Percentiles rank a stretch among this genome's conserved stretches.
phyloP scores from a whole-genome alignment of 2,797 vertebrate species.

The Anolis apletophallus region DNA sequence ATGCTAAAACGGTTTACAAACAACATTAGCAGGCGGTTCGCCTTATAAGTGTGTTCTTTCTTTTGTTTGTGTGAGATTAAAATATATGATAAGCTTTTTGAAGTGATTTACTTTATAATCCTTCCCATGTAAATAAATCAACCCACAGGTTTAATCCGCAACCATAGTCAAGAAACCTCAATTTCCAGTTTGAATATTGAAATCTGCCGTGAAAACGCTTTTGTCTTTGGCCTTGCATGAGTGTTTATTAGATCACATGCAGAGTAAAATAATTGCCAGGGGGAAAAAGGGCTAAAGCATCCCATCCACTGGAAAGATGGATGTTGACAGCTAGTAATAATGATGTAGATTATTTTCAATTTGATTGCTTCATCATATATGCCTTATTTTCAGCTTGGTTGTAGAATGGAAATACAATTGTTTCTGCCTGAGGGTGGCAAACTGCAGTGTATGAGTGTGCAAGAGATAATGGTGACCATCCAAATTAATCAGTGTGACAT shows the following conservation, averaged over 20 bases:
- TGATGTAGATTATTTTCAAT: constrained; percentile 18
- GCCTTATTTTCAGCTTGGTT: constrained; percentile 6
- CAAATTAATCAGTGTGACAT: background rate
- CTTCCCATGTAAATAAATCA: background rate
- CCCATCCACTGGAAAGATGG: background rate
- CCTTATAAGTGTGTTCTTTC: background rate
- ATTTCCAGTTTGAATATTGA: background rate
- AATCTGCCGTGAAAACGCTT: background rate
- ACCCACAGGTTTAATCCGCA: background rate
- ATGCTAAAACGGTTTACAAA: background rate
- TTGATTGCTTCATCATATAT: background rate
- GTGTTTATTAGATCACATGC: constrained; percentile 9
- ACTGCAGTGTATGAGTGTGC: background rate
- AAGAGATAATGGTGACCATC: background rate
- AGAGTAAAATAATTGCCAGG: constrained; percentile 18
- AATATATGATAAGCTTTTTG: background rate
- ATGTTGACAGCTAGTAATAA: constrained; percentile 9
- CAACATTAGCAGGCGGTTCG: background rate
- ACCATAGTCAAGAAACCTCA: background rate
- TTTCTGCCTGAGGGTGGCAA: background rate
- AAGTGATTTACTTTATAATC: background rate
- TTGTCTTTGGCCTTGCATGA: background rate
- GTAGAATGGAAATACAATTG: constrained; percentile 3
- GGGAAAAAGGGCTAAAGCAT: background rate
- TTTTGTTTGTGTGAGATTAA: background rate